Percentiles rank a stretch among this genome's conserved stretches.
Conservation (phyloP, 2,888 invertebrate species). For the Nephrotoma flavescens region DNA sequence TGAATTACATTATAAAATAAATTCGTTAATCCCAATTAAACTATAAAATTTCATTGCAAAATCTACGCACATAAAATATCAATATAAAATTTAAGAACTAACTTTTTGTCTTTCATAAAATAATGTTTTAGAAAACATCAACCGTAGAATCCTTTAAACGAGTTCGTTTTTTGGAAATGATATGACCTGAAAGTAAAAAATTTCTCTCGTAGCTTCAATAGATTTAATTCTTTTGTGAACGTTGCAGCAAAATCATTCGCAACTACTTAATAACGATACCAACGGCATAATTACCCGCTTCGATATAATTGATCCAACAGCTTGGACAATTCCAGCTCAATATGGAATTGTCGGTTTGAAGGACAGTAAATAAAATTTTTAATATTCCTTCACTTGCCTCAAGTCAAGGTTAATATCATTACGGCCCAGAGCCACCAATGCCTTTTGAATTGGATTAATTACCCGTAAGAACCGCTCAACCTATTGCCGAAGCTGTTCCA, state of each 20-base stretch:
- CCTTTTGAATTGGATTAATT: not conserved
- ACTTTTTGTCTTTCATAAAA: too few relatives aligned
- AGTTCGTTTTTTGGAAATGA: not conserved
- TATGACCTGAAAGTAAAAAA: not conserved
- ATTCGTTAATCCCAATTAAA: too few relatives aligned
- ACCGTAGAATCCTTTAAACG: not conserved
- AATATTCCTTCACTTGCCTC: not conserved
- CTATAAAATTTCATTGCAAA: too few relatives aligned
- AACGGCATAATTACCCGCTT: too few relatives aligned
- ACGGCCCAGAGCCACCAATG: not conserved
- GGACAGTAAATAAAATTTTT: not conserved
- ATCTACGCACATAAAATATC: too few relatives aligned
- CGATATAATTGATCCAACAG: not conserved
- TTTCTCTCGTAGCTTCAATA: not conserved
- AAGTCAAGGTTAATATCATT: not conserved
- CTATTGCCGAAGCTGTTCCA: not conserved
- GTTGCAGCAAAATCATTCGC: not conserved
- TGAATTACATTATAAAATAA: too few relatives aligned
- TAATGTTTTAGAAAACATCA: too few relatives aligned
- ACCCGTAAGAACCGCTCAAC: not conserved
- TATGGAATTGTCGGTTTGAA: not conserved
- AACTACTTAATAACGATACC: too few relatives aligned
- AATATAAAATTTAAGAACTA: too few relatives aligned
- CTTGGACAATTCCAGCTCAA: not conserved
- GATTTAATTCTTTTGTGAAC: not conserved